Base-by-base conservation (phyloP, 2,797 vertebrate genomes). In the Crypturellus tataupa region DNA sequence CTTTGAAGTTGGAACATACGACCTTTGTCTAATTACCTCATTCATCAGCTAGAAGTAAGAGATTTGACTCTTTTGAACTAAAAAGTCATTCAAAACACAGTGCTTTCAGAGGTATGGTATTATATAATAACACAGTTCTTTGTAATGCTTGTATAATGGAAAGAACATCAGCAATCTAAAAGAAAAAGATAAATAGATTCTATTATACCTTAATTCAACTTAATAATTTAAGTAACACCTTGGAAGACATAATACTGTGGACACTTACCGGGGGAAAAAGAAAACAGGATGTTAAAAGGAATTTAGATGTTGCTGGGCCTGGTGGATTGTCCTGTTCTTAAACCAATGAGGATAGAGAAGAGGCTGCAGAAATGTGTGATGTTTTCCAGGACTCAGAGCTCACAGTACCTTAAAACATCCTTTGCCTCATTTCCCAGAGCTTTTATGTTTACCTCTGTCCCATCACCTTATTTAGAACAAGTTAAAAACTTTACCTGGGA, bases 11-110 rank as follows among this genome's bases (percentile, higher is more conserved):
- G 75, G 37, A 24, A 72, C 18, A 27, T 40, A 83, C 70, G 62
- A 20, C 20, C 18, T 92, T 87, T 92, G 62, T 51, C 35, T 56
- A 85, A 87, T 87, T 93, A 42, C 39, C 62, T 80, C 71, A 90
- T 93, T 85, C 39, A 56, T 83, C 92, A 89, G 31, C 20, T 63
- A 27, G 55, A 86, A 90, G 35, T 3, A 23, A 93, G 13, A 59
- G 6, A 10, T 51, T 80, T 71, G 40, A 49, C 49, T 78, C 11
- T 65, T 81, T 78, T 46, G 3, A 76, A 60, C 69, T 92, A 76
- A 83, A 89, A 89, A 80, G 17, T 8, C 17, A 56, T 60, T 72
- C 24, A 72, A 89, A 80, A 62, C 13, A 37, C 68, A 58, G 42
- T 44, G 11, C 10, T 75, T 5, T 14, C 39, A 31, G 7, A 80